A percentile compares a stretch with the other conserved stretches of the same genome.
phyloP scores from a whole-genome alignment of 2,797 vertebrate species.

The Simalia tracyae region DNA sequence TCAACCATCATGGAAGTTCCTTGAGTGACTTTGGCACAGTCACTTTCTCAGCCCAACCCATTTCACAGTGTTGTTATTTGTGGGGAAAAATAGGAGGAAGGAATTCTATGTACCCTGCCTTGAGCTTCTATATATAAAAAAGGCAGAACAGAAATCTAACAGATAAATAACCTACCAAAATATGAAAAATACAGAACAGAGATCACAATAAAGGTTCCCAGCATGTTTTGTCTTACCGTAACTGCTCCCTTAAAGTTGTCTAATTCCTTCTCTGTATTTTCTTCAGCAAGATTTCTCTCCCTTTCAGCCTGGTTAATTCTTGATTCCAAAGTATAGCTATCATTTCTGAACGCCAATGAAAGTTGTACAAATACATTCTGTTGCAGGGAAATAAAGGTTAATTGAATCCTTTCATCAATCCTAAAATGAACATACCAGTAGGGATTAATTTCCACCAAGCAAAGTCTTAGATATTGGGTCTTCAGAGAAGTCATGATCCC shows the following conservation, averaged over 20 bases:
- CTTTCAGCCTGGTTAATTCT: conserved; percentile 92
- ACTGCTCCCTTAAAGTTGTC: conserved; percentile 92
- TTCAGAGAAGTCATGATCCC: background rate
- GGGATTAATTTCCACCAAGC: background rate
- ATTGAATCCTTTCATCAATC: background rate
- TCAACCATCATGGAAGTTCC: background rate
- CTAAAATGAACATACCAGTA: background rate
- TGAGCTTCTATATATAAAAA: background rate
- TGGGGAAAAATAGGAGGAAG: background rate
- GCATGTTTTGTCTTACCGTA: conserved; percentile 77
- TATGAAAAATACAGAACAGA: background rate
- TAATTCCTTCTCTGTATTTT: conserved; percentile 94
- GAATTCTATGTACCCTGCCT: background rate
- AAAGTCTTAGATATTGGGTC: background rate
- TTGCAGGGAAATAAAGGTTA: conserved; percentile 48
- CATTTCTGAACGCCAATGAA: conserved; percentile 96
- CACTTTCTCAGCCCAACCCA: background rate
- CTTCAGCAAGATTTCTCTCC: conserved; percentile 93
- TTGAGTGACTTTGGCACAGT: background rate
- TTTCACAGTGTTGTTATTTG: background rate
- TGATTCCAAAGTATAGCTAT: conserved; percentile 95
- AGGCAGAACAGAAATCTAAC: background rate
- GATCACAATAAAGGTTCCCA: background rate
- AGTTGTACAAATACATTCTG: conserved; percentile 98
- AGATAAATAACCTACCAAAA: background rate